Conservation (phyloP, 2,888 invertebrate genomes). For the Cepaea hortensis region DNA sequence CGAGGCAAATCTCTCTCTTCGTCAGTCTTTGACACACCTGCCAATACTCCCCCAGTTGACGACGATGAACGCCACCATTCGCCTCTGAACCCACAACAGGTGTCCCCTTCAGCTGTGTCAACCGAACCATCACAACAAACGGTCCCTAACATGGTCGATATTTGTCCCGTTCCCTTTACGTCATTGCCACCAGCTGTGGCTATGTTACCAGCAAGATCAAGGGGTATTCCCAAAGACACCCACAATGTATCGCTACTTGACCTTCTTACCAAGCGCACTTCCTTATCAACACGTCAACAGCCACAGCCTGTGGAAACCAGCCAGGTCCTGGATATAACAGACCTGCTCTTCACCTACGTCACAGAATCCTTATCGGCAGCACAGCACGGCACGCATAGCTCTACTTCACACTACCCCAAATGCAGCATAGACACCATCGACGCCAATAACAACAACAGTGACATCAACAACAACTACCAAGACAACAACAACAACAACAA, state of each 20-base stretch:
- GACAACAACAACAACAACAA: constrained; percentile 15
- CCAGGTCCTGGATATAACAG: not conserved
- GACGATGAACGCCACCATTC: constrained; percentile 28
- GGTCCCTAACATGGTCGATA: not conserved
- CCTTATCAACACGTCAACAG: not conserved
- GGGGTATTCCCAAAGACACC: not conserved
- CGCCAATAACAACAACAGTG: constrained; percentile 35
- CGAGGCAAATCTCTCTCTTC: not conserved
- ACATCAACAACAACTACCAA: not conserved
- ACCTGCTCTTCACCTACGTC: constrained; percentile 2
- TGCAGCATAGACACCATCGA: not conserved
- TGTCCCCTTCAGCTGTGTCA: not conserved
- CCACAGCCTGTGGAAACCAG: not conserved
- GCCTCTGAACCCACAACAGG: not conserved
- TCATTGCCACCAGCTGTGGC: not conserved
- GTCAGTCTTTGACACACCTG: constrained; percentile 44
- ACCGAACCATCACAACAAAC: not conserved
- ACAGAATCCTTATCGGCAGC: not conserved
- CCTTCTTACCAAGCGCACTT: not conserved
- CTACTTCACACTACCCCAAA: not conserved
- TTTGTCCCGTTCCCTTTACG: not conserved
- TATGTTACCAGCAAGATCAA: not conserved
- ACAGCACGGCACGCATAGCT: not conserved
- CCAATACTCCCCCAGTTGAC: constrained; percentile 41
- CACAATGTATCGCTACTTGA: not conserved